A percentile compares a stretch with the other conserved stretches of the same genome.
These are phyloP conservation scores for Orius laevigatus DNA, from an alignment of 1,140 invertebrate species.

Conservation along the genomic window DNA sequence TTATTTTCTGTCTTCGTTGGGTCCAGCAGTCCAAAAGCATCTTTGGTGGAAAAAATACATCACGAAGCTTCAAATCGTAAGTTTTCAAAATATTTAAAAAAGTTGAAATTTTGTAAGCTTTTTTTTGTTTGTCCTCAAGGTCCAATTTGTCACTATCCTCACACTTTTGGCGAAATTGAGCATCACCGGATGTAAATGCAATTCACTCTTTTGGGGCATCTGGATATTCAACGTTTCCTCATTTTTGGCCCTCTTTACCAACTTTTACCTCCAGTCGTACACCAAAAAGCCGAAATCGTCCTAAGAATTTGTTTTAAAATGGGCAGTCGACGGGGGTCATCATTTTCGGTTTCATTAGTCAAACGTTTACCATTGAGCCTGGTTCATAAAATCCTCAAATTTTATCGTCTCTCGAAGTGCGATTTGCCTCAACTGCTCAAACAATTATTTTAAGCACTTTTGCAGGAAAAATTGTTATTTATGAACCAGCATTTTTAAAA, in stretches of 20 bases:
- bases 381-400: too few species aligned
- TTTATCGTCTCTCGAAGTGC: too few species aligned
- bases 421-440: too few species aligned
- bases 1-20: constrained; percentile 51
- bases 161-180: background rate
- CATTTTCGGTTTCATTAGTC: too few species aligned
- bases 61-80: constrained; percentile 54
- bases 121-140: background rate
- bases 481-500: too few species aligned
- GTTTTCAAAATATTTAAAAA: constrained; percentile 13
- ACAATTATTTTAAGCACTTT: too few species aligned
- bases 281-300: background rate
- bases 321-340: too few species aligned
- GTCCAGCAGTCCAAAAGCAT: constrained; percentile 48
- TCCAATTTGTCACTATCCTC: background rate
- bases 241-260: constrained; percentile 2
- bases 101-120: background rate
- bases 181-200: background rate
- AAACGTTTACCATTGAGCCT: too few species aligned
- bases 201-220: background rate
- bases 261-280: constrained; percentile 2
- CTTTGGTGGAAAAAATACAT: constrained; percentile 72
- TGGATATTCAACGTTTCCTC: constrained; percentile 14
- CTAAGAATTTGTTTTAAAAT: too few species aligned
- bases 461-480: too few species aligned